Base-by-base conservation (phyloP, 2,888 invertebrate genomes). In the Trichogramma evanescens region DNA sequence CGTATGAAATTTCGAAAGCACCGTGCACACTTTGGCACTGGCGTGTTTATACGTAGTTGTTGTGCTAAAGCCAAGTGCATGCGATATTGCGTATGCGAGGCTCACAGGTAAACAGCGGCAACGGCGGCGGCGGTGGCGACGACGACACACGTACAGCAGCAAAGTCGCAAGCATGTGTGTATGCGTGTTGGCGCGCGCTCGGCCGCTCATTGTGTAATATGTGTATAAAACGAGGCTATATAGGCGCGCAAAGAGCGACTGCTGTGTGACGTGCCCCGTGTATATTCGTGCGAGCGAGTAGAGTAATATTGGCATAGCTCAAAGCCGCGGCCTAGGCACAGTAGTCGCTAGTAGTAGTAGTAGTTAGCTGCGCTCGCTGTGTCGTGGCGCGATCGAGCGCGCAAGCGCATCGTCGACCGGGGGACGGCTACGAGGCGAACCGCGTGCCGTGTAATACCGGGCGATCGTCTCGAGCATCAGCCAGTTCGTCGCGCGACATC, bases 401-500 rank as follows among this genome's bases (percentile, higher is more conserved):
- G 46, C 46, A 13, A 8, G n/a, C 13, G n/a, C 13, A 13, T 13
- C 13, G 1, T 1, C 13, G 13, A 13, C 13, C 13, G 13, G 13
- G 13, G 13, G 13, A 13, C 13, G 13, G 13, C 13, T 13, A 13
- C 13, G 13, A 13, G 13, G 13, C 13, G 13, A 13, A 13, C 13
- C 13, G 13, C 13, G 13, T 13, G 13, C 13, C 13, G 13, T 13
- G 13, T 13, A 13, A 13, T 13, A 13, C 13, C 13, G 13, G 13
- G 13, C 13, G 13, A 13, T 65, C 58, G 62, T 46, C 53, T 53
- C 62, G 55, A 46, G 46, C 54, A 10, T 41, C 50, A 53, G 49
- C 60, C 63, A 65, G 68, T 66, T 63, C 65, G 59, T 54, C 58
- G 55, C 64, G 59, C 63, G 63, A 59, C 57, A 52, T 54, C 54